Evolutionary conservation across 1,140 invertebrate species (phyloP).

Genomic region (Conus betulinus): DNA sequence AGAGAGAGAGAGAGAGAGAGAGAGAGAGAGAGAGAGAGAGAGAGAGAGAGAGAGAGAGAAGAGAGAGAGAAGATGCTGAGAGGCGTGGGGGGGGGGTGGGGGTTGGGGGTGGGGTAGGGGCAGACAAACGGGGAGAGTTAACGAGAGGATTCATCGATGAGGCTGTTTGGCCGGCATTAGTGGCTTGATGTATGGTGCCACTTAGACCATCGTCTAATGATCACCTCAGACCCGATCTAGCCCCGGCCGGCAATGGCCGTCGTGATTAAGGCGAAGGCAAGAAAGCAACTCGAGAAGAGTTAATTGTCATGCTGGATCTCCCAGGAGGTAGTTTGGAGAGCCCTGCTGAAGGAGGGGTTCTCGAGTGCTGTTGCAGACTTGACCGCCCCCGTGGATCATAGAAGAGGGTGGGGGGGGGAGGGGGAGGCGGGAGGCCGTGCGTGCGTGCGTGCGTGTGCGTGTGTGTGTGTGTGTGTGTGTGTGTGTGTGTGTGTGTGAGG

Average conservation of each 20-base stretch:
- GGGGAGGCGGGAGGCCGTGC: too few relatives aligned
- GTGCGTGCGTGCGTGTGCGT: too few relatives aligned
- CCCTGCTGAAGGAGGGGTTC: too few relatives aligned
- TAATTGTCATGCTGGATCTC: neutral
- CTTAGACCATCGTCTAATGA: slow-evolving; percentile 1
- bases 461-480: too few relatives aligned
- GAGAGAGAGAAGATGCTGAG: neutral
- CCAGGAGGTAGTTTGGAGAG: neutral
- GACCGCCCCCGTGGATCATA: too few relatives aligned
- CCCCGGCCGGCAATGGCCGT: neutral
- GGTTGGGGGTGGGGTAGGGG: too few relatives aligned
- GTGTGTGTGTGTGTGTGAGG: too few relatives aligned
- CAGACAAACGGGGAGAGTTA: neutral
- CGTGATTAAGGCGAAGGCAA: neutral
- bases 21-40: neutral
- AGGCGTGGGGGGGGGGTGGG: neutral
- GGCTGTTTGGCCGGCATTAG: slow-evolving; percentile 5
- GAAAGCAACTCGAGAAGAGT: neutral
- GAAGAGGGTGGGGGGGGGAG: too few relatives aligned
- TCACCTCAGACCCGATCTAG: neutral
- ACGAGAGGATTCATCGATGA: neutral
- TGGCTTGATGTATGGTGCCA: slow-evolving; percentile 5
- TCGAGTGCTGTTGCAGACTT: too few relatives aligned
- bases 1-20: neutral
- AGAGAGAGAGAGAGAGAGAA: neutral